These are phyloP conservation scores for Garrulus glandarius DNA, from an alignment of 2,797 vertebrate genomes.

Conservation along the genomic window DNA sequence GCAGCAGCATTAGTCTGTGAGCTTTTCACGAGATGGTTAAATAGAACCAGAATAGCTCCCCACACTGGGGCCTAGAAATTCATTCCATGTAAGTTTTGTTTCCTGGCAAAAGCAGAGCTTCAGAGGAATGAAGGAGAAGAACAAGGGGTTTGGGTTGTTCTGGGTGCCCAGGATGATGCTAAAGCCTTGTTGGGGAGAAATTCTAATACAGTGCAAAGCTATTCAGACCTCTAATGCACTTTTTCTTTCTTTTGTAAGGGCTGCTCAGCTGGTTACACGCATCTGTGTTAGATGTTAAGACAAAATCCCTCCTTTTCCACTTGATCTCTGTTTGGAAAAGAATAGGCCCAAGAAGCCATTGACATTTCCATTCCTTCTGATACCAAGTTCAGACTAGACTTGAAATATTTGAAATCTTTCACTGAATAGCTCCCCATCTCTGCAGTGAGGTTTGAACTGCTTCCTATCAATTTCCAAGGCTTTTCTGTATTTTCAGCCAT, in stretches of 20 bases:
- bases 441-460: background rate
- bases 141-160: background rate
- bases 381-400: background rate
- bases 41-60: conserved; percentile 4
- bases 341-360: background rate
- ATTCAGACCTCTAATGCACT: background rate
- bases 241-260: background rate
- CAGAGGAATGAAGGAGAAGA: background rate
- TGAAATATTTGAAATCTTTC: background rate
- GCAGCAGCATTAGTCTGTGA: background rate
- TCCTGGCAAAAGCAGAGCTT: conserved; percentile 10
- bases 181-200: background rate
- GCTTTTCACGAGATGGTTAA: conserved; percentile 2
- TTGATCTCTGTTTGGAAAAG: background rate
- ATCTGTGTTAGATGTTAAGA: background rate
- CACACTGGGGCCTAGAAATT: background rate
- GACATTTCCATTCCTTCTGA: background rate
- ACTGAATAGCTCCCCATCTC: background rate
- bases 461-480: background rate
- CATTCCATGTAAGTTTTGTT: background rate
- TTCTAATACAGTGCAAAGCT: background rate
- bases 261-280: rapidly evolving
- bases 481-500: background rate
- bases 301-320: background rate
- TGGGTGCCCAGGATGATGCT: background rate